phyloP scores from a whole-genome alignment of 2,113 vertebrate species.

The Etheostoma cragini region DNA sequence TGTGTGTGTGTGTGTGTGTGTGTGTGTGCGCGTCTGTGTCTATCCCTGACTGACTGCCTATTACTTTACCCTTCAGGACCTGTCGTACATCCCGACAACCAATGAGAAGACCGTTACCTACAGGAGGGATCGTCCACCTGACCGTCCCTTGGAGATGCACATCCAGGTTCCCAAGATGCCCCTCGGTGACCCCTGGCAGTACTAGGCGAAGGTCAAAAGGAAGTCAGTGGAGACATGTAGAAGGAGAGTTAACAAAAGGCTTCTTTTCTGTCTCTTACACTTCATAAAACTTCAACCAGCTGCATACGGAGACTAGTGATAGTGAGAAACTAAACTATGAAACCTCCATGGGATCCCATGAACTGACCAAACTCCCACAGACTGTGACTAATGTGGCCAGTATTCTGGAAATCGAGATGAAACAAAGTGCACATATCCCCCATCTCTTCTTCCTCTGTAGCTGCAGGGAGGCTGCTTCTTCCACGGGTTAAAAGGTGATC shows the following conservation, averaged over 20 bases:
- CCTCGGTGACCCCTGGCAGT: conserved; percentile 87
- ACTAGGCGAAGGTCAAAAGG: conserved; percentile 22
- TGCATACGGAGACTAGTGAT: conserved; percentile 6
- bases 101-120: conserved; percentile 95
- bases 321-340: conserved; percentile 30
- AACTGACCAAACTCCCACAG: conserved; percentile 23
- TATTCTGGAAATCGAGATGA: conserved; percentile 41
- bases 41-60: conserved; percentile 7
- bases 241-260: conserved; percentile 32
- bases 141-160: conserved; percentile 88
- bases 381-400: conserved; percentile 65
- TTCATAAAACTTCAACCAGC: conserved; percentile 18
- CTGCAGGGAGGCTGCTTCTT: conserved; percentile 29
- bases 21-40: background rate
- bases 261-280: conserved; percentile 23
- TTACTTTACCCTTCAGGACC: conserved; percentile 65
- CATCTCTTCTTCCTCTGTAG: conserved; percentile 39
- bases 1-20: background rate
- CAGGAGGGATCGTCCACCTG: conserved; percentile 88
- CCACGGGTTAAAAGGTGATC: conserved; percentile 35
- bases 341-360: conserved; percentile 31
- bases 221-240: conserved; percentile 32
- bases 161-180: conserved; percentile 90
- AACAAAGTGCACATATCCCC: conserved; percentile 55
- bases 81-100: conserved; percentile 87